Evolutionary conservation across 2,797 vertebrate genomes (phyloP), one percentile per base, ranked within the genome.

Genomic region (Myotis myotis): DNA sequence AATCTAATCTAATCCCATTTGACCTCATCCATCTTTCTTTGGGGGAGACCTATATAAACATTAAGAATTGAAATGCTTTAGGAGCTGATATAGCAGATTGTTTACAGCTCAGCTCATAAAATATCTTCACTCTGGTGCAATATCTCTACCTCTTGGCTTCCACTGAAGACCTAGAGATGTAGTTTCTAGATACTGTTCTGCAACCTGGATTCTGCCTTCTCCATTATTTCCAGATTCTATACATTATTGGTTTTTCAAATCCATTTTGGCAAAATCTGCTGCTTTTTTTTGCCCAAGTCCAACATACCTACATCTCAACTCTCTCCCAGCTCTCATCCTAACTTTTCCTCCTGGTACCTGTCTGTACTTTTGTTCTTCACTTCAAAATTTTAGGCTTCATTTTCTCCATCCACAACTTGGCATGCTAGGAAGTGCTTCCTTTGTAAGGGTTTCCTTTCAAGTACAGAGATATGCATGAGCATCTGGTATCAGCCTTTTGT

Each of bases 401-500:
- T 76, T 93, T 92, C 38, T 94, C 8, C 38, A 85, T 30, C 22
- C 84, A 92, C 36, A 66, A 49, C 23, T 76, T 92, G 30, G 41
- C 68, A 15, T 86, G 66, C 53, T 44, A 88, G 19, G 55, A 36
- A 76, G 17, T 64, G 38, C 38, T 87, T 79, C 44, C n/a, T 66
- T 85, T 57, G 30, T 62, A 91, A 95, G 33, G n/a, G 9, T 72
- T 83, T 85, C 7, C 25, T 88, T 96, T 96, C 15, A 87, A 72
- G 38, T 60, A 78, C 57, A 79, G 89, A 94, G 89, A 91, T 90
- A 91, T 36, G 33, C 41, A 55, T 85, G 53, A 95, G 74, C 93
- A 92, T 92, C 84, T 96, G 95, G 70, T 55, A 7, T 66, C 28
- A 92, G 78, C 19, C 22, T 94, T 96, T 95, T 89, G 81, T 92